Conservation (phyloP, 2,113 vertebrate genomes). For the Otus sunia region DNA sequence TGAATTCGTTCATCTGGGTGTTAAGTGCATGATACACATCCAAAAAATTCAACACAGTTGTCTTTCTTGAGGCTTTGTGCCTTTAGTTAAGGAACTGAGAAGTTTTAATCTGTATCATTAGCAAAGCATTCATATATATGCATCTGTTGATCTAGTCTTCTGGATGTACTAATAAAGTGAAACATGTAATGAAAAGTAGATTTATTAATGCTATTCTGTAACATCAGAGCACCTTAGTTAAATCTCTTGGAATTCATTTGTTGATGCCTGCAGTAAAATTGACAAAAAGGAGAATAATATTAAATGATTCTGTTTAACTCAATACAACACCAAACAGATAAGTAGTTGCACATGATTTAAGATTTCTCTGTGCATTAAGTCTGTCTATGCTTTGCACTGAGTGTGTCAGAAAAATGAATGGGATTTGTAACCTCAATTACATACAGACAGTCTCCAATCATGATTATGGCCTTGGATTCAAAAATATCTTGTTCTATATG, state of each 20-base stretch:
- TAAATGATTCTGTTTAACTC: not conserved
- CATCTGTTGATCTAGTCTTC: not conserved
- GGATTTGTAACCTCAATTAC: not conserved
- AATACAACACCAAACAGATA: not conserved
- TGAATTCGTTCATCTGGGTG: not conserved
- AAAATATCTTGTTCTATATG: not conserved
- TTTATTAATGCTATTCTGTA: not conserved
- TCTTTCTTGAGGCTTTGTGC: not conserved
- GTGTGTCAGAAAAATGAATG: not conserved
- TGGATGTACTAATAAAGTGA: not conserved
- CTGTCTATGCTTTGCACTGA: not conserved
- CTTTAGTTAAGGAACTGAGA: not conserved
- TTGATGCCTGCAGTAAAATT: conserved; percentile 4
- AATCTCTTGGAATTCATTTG: not conserved
- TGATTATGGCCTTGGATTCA: not conserved
- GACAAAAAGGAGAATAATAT: not conserved
- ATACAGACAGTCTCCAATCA: not conserved
- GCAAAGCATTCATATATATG: not conserved
- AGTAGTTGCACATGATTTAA: not conserved
- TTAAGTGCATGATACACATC: not conserved
- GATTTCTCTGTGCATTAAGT: not conserved
- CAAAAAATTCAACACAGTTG: not conserved
- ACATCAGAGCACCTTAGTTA: not conserved
- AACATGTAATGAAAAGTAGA: not conserved
- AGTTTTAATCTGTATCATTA: not conserved